These are phyloP conservation scores for Paelopatides confundens DNA, from an alignment of 53 echinoderm and acorn worm genomes.

Conservation along the genomic window DNA sequence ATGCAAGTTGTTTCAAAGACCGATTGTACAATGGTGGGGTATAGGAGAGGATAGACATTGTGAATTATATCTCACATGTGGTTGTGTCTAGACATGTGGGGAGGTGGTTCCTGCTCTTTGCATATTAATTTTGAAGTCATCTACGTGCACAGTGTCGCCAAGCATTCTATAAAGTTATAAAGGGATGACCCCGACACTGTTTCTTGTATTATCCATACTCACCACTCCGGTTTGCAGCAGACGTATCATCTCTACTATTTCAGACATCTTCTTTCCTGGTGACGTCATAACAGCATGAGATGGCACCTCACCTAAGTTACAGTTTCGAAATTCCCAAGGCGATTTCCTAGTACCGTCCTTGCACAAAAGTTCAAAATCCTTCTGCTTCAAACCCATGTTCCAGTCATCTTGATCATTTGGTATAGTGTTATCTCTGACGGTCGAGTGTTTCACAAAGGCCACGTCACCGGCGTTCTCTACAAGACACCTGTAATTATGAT, in stretches of 20 bases:
- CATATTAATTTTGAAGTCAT: too few species aligned
- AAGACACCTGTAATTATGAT: conserved; percentile 72
- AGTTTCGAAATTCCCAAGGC: conserved; percentile 8
- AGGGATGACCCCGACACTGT: too few species aligned
- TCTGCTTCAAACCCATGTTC: conserved; percentile 49
- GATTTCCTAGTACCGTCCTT: conserved; percentile 61
- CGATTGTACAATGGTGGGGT: too few species aligned
- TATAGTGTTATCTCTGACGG: conserved; percentile 61
- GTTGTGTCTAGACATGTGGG: too few species aligned
- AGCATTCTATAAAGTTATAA: too few species aligned
- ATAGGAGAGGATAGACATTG: too few species aligned
- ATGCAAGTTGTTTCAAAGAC: too few species aligned
- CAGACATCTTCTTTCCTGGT: background rate
- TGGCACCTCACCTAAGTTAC: conserved; percentile 78
- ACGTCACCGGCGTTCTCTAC: conserved; percentile 85
- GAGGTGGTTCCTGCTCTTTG: too few species aligned
- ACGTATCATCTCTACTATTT: background rate
- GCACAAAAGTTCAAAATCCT: conserved; percentile 80
- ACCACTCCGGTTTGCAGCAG: background rate
- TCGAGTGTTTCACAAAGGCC: conserved; percentile 85
- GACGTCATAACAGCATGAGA: conserved; percentile 86
- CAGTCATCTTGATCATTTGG: conserved; percentile 41
- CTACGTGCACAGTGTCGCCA: too few species aligned
- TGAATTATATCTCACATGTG: too few species aligned
- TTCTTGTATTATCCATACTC: background rate